Percentiles rank a stretch among this genome's conserved stretches.
Evolutionary conservation across 2,888 invertebrate genomes (phyloP).

Genomic region (Disparrhopalites patrizii): DNA sequence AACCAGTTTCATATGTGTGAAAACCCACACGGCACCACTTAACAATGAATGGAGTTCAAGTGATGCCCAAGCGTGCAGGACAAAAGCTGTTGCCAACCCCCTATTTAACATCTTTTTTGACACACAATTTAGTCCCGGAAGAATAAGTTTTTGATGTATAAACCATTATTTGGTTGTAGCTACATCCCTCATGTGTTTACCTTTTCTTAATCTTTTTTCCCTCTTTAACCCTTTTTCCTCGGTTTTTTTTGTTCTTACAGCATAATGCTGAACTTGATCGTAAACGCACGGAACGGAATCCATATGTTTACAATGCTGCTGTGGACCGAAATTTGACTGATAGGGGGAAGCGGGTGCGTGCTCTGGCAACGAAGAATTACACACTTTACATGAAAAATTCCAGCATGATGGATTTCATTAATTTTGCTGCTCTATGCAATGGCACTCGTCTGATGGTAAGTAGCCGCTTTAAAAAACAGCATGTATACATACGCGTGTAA

Average conservation of each 20-base stretch:
- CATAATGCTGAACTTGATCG: slow-evolving; percentile 41
- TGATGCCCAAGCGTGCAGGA: too few species aligned
- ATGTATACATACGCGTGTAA: too few species aligned
- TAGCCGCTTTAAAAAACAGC: too few species aligned
- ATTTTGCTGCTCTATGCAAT: slow-evolving; percentile 51
- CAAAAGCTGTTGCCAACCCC: too few species aligned
- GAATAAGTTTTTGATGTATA: too few species aligned
- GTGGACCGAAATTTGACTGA: slow-evolving; percentile 19
- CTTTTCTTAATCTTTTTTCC: neutral
- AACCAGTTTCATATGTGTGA: too few species aligned
- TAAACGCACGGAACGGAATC: neutral
- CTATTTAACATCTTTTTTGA: too few species aligned
- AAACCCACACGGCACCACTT: too few species aligned
- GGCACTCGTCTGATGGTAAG: slow-evolving; percentile 48
- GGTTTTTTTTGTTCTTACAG: slow-evolving; percentile 29
- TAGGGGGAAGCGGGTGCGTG: slow-evolving; percentile 14
- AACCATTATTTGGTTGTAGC: too few species aligned
- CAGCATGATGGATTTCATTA: slow-evolving; percentile 45
- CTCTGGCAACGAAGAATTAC: slow-evolving; percentile 19
- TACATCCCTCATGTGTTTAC: neutral
- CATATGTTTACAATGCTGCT: slow-evolving; percentile 14
- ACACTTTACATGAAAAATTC: slow-evolving; percentile 43
- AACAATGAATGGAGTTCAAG: too few species aligned
- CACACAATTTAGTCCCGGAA: too few species aligned
- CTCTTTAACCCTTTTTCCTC: neutral